Base-by-base conservation (phyloP, 2,113 vertebrate genomes). In the Dinomys branickii region DNA sequence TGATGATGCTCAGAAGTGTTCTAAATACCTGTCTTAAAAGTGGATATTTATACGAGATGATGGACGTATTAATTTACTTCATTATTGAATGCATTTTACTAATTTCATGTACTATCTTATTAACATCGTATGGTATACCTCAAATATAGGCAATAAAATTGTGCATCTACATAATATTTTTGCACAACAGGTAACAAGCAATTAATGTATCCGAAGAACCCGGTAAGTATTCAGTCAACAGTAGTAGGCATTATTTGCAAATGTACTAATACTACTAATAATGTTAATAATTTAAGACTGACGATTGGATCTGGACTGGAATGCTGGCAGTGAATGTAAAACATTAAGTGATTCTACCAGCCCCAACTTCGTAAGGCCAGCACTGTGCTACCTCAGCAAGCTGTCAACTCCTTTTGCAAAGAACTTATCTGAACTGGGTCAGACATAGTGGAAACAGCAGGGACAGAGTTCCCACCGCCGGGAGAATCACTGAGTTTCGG, bases 11-110 rank as follows among this genome's bases (percentile, higher is more conserved):
- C 54, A 56, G 65, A 47, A 17, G 17, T 91, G 50, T 78, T 90
- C 67, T 89, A 65, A 94, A 96, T 67, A 96, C 52, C 83, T 33
- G 89, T 10, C 78, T 41, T n/a, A 41, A 35, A 80, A 85, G 19
- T 2, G 4, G 30, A n/a, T 85, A 28, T 9, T 4, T 26, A 35
- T 41, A 7, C 22, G 47, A 84, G n/a, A n/a, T 44, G 28, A 44
- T 33, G 14, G 56, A 33, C 30, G 16, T 4, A 78, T 30, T 59
- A 73, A 17, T 47, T 52, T 63, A 20, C n/a, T 82, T 82, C 52
- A 59, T 24, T 58, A 8, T 0, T 35, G 19, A 38, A 71, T n/a
- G 24, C 33, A 52, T 59, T 47, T n/a, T 81, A 61, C 67, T 63
- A 4, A 54, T 28, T 41, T 61, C 6, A 41, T 61, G 38, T 47